Percentiles rank a stretch among this genome's conserved stretches.
These are phyloP conservation scores for Drosophila monieri DNA, from an alignment of 2,888 invertebrate species.

Conservation along the genomic window DNA sequence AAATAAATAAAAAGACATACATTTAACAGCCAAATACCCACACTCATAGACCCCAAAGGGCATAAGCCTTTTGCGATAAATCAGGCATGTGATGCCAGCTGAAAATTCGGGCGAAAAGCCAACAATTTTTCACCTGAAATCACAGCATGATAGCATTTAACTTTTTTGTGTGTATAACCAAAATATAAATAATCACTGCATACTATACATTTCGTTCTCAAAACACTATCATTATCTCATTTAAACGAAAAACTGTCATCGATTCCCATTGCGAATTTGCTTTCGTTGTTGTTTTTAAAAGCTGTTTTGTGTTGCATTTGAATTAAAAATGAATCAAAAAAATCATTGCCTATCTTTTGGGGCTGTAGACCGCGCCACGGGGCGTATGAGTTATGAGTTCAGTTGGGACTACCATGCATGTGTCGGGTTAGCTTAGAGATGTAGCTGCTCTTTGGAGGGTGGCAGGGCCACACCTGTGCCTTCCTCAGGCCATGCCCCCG, in stretches of 20 bases:
- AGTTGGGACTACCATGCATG: constrained; percentile 8
- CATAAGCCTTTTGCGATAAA: constrained; percentile 21
- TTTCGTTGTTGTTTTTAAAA: constrained; percentile 29
- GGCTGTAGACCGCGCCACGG: constrained; percentile 14
- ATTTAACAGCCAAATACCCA: constrained; percentile 1
- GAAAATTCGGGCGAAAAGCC: constrained; percentile 8
- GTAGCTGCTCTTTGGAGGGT: neutral
- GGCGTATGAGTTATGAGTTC: constrained; percentile 40
- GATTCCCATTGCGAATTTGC: constrained; percentile 7
- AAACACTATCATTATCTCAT: constrained; percentile 22
- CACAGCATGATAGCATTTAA: constrained; percentile 30
- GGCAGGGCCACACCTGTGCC: neutral
- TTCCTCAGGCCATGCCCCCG: constrained; percentile 7
- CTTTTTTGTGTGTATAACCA: constrained; percentile 24
- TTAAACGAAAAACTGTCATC: constrained; percentile 1
- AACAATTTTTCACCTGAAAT: constrained; percentile 15
- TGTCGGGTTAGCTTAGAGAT: constrained; percentile 13
- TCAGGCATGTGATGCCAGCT: constrained; percentile 30
- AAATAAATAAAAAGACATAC: neutral
- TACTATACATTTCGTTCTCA: neutral
- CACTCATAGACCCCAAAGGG: constrained; percentile 25
- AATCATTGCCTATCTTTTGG: constrained; percentile 38
- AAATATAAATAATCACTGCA: constrained; percentile 33
- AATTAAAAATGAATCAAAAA: constrained; percentile 40
- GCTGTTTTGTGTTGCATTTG: constrained; percentile 36